These are phyloP conservation scores for Panulirus ornatus DNA, from an alignment of 1,140 invertebrate species.

Conservation along the genomic window DNA sequence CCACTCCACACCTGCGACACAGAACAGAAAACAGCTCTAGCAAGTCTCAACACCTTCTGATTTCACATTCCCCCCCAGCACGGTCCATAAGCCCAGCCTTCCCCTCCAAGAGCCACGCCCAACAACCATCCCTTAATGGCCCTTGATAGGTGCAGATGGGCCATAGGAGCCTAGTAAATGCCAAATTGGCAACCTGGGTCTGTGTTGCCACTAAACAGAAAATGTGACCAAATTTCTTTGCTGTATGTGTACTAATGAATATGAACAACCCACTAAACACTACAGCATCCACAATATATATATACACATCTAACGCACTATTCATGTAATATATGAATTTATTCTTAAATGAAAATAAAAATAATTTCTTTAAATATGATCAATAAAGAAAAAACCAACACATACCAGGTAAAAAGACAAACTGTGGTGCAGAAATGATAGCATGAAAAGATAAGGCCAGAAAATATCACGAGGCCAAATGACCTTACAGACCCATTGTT, in stretches of 20 bases:
- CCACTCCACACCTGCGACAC: neutral
- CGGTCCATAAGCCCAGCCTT: constrained; percentile 20
- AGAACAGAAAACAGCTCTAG: neutral
- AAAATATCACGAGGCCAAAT: constrained; percentile 18
- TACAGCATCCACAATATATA: too few species aligned
- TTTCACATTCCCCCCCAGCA: constrained; percentile 28
- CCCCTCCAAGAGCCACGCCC: constrained; percentile 55
- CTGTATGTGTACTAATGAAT: neutral
- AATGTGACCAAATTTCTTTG: too few species aligned
- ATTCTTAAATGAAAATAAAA: too few species aligned
- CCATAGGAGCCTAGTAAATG: neutral
- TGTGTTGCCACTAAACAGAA: constrained; percentile 14
- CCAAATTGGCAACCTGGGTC: neutral
- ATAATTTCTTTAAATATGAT: too few species aligned
- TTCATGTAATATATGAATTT: too few species aligned
- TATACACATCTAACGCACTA: too few species aligned
- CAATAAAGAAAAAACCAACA: neutral
- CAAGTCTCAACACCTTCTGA: neutral
- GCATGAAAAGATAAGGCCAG: constrained; percentile 27
- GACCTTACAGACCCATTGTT: constrained; percentile 42
- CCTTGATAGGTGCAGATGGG: constrained; percentile 49
- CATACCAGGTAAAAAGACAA: neutral
- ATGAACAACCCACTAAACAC: neutral
- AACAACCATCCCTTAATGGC: constrained; percentile 54
- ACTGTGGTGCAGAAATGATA: neutral